Evolutionary conservation across 1,140 invertebrate species (phyloP).

Genomic region (Lepidurus packardi): DNA sequence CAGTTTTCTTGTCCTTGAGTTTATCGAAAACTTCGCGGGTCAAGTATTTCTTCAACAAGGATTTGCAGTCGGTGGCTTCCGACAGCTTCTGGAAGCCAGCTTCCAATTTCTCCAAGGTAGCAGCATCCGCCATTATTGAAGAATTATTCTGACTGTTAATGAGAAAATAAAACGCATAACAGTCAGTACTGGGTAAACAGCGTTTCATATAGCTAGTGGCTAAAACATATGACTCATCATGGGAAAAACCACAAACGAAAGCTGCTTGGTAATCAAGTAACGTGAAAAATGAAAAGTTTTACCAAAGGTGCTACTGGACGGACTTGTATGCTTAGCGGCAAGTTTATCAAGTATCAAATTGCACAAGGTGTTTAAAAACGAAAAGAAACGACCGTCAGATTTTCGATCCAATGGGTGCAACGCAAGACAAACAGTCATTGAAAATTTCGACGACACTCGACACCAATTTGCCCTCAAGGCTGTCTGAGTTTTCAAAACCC

Average conservation of each 20-base stretch:
- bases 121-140: slow-evolving; percentile 73
- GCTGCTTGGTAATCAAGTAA: neutral
- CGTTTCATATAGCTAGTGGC: neutral
- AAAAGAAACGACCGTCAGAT: too few relatives aligned
- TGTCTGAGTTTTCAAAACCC: neutral
- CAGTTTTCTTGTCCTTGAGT: slow-evolving; percentile 84
- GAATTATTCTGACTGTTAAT: neutral
- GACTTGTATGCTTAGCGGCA: too few relatives aligned
- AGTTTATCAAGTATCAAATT: too few relatives aligned
- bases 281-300: neutral
- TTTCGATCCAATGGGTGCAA: too few relatives aligned
- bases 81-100: slow-evolving; percentile 80
- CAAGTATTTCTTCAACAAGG: slow-evolving; percentile 89
- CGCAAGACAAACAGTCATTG: too few relatives aligned
- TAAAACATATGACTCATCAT: neutral
- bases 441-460: neutral
- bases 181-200: neutral
- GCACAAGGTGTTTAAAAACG: too few relatives aligned
- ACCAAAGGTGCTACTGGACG: neutral
- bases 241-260: neutral
- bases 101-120: slow-evolving; percentile 80
- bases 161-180: neutral
- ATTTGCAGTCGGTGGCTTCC: slow-evolving; percentile 78
- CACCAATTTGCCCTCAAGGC: neutral
- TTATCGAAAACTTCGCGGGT: slow-evolving; percentile 83